Percentiles rank a stretch among this genome's conserved stretches.
Evolutionary conservation across 2,888 invertebrate genomes (phyloP).

Genomic region (Arge pagana): DNA sequence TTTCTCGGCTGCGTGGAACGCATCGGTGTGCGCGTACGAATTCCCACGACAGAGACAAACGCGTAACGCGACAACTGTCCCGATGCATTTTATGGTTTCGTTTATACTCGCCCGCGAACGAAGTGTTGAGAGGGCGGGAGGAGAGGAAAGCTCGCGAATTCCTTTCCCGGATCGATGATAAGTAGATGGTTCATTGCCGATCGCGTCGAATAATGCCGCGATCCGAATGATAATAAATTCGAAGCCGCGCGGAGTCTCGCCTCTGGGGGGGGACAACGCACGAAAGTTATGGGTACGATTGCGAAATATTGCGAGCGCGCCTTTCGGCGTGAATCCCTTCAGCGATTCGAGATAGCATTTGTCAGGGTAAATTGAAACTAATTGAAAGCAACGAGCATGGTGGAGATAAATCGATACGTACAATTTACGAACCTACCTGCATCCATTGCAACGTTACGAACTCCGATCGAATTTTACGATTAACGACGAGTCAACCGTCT

Average conservation of each 20-base stretch:
- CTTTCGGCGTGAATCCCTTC: constrained; percentile 19
- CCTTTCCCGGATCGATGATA: no score
- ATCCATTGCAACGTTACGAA: not conserved
- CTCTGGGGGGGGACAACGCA: constrained; percentile 11
- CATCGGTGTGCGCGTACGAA: no score
- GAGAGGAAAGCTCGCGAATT: no score
- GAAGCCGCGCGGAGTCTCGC: constrained; percentile 10
- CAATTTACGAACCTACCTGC: not conserved
- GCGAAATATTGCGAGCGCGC: constrained; percentile 18
- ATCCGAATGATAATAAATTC: constrained; percentile 22
- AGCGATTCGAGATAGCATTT: constrained; percentile 15
- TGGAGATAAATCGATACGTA: constrained; percentile 8
- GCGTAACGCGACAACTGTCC: no score
- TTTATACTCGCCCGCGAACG: no score
- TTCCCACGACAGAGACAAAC: no score
- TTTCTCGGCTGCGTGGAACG: no score
- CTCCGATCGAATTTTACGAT: no score
- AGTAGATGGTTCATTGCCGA: constrained; percentile 20
- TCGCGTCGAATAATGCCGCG: constrained; percentile 16
- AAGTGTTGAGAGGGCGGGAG: no score
- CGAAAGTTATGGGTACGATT: constrained; percentile 13
- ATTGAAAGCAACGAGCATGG: constrained; percentile 7
- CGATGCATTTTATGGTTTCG: no score
- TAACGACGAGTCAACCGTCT: not conserved
- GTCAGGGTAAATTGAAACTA: constrained; percentile 18